Conservation (phyloP, 2,888 invertebrate genomes). For the Gymnoscelis rufifasciata region DNA sequence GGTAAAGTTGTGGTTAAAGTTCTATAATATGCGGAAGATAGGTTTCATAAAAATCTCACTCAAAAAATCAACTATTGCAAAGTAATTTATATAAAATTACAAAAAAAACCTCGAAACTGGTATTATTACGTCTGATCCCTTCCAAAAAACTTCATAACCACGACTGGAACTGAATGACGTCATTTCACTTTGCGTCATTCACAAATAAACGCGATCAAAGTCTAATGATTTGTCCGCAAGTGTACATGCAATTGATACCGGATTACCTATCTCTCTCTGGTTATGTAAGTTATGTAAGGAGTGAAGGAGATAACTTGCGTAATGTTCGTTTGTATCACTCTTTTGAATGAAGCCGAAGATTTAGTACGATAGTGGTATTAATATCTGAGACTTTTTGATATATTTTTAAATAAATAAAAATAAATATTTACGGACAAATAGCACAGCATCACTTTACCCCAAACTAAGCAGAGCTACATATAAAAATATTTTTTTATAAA, state of each 20-base stretch:
- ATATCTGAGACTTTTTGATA: too few relatives aligned
- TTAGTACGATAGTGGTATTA: too few relatives aligned
- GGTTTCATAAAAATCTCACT: too few relatives aligned
- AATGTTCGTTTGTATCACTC: slow-evolving; percentile 10
- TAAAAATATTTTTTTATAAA: too few relatives aligned
- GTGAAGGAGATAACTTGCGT: slow-evolving; percentile 23
- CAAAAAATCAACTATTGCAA: too few relatives aligned
- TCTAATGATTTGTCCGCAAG: slow-evolving; percentile 13
- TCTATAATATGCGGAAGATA: too few relatives aligned
- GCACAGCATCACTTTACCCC: too few relatives aligned
- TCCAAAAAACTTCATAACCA: background rate
- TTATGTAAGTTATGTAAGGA: slow-evolving; percentile 21
- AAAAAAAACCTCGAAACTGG: background rate
- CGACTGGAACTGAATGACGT: background rate
- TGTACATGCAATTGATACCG: slow-evolving; percentile 26
- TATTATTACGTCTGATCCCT: background rate
- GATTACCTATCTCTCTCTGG: slow-evolving; percentile 23
- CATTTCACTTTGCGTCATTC: slow-evolving; percentile 3
- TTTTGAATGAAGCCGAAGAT: background rate
- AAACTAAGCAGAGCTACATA: too few relatives aligned
- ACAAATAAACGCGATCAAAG: slow-evolving; percentile 4
- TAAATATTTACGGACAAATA: too few relatives aligned
- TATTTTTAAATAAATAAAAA: too few relatives aligned
- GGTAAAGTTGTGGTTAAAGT: too few relatives aligned
- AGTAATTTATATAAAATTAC: too few relatives aligned